phyloP scores from a whole-genome alignment of 2,888 invertebrate species.

The Cheilosia scutellata region DNA sequence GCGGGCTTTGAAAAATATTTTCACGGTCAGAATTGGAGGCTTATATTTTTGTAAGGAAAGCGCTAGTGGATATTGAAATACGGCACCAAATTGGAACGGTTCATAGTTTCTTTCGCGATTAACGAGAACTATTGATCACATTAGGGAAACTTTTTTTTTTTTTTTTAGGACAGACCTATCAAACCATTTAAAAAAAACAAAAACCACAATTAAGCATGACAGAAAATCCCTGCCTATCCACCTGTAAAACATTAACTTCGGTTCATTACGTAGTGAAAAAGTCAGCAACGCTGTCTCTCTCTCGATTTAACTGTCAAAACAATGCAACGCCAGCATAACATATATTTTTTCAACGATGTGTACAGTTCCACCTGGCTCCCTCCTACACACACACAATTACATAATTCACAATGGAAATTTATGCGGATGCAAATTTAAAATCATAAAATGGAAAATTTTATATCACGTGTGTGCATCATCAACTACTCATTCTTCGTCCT shows the following conservation, averaged over 20 bases:
- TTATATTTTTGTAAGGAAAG: no score
- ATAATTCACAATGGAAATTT: constrained; percentile 72
- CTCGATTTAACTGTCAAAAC: constrained; percentile 67
- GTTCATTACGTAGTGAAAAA: constrained; percentile 51
- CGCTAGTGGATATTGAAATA: no score
- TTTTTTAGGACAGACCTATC: no score
- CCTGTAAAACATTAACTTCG: constrained; percentile 55
- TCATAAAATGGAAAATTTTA: constrained; percentile 73
- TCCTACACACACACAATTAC: constrained; percentile 30
- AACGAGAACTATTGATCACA: no score
- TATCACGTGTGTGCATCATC: constrained; percentile 73
- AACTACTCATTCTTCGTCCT: constrained; percentile 57
- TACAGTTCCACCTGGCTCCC: no score
- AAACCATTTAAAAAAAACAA: no score
- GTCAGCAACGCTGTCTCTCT: constrained; percentile 11
- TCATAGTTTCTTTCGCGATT: no score
- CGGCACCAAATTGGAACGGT: no score
- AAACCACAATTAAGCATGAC: background rate
- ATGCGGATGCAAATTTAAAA: constrained; percentile 75
- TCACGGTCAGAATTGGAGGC: no score
- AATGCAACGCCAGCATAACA: constrained; percentile 59
- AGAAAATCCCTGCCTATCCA: constrained; percentile 21
- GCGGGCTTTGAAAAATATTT: no score
- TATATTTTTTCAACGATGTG: background rate
- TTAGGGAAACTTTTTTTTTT: no score